Percentiles rank a stretch among this genome's conserved stretches.
Conservation (phyloP, 1,140 invertebrate species). For the Drosophila nasuta region DNA sequence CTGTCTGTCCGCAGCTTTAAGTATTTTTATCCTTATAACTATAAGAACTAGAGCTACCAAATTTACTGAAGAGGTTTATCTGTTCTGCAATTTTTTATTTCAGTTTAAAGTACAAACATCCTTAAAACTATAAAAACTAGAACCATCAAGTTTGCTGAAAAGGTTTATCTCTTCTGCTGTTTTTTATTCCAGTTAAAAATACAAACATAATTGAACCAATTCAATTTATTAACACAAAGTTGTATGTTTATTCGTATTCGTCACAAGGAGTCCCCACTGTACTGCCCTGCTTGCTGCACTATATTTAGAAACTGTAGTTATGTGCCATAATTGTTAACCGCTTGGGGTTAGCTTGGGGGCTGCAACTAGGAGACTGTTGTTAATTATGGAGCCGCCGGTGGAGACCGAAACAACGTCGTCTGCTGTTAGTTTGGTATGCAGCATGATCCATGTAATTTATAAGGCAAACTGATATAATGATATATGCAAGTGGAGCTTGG, state of each 20-base stretch:
- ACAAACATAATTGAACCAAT: too few species aligned
- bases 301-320: slow-evolving; percentile 49
- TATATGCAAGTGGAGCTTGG: not conserved
- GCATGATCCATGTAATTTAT: slow-evolving; percentile 50
- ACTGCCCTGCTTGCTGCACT: slow-evolving; percentile 23
- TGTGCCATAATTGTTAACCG: slow-evolving; percentile 42
- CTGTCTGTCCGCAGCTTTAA: not conserved
- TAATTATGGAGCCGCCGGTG: slow-evolving; percentile 41
- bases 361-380: slow-evolving; percentile 23
- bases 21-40: too few species aligned
- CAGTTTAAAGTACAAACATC: too few species aligned
- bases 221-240: too few species aligned
- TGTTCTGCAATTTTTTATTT: too few species aligned
- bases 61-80: too few species aligned
- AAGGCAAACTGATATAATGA: slow-evolving; percentile 35
- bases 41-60: too few species aligned
- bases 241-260: not conserved
- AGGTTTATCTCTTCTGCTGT: too few species aligned
- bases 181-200: too few species aligned
- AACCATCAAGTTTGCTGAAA: too few species aligned
- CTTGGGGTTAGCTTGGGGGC: slow-evolving; percentile 21
- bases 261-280: slow-evolving; percentile 15
- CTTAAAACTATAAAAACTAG: too few species aligned
- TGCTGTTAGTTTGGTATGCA: slow-evolving; percentile 42
- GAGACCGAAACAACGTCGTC: slow-evolving; percentile 11